Base-by-base conservation (phyloP, 2,113 vertebrate genomes). In the Centropristis striata region DNA sequence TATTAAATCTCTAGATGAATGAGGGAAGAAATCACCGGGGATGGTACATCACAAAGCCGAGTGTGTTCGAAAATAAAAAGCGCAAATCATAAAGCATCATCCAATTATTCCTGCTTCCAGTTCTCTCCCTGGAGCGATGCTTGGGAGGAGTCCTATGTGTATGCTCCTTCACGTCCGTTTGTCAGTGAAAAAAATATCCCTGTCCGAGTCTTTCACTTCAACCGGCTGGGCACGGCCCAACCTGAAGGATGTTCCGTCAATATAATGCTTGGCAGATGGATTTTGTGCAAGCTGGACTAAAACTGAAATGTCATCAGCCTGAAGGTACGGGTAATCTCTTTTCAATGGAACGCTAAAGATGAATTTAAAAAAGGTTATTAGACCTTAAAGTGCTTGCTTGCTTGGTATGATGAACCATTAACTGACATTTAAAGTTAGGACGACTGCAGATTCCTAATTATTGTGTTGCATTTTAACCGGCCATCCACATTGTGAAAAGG, bases 51-150 rank as follows among this genome's bases (percentile, higher is more conserved):
- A 11, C 69, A 53, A 66, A 61, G 58, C n/a, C 0, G 46, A 83
- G 65, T 71, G 84, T 15, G 61, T 85, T 76, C 87, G 63, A 73
- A 88, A 90, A 92, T 75, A 84, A 87, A 67, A 86, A 42, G 63
- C 65, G 21, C 50, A 80, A 78, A 71, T 80, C 60, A 53, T 77
- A 71, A 87, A 74, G 76, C 70, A 73, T 79, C 85, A 78, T 81
- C 81, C 84, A 75, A 85, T 91, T 90, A 92, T 77, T 78, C 32
- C 73, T 50, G 20, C 49, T 27, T 81, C 59, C 47, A 54, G 49
- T 79, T 76, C 44, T 44, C 25, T 54, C 83, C 90, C 85, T 18
- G 71, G 42, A 75, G 88, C 83, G 0, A 83, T 28, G 60, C 72
- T 70, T 16, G 41, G 60, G 66, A 74, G 23, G 66, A 71, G 80